Percentiles rank a stretch among this genome's conserved stretches.
Conservation (phyloP, 2,888 invertebrate genomes). For the Xylophagus ater region DNA sequence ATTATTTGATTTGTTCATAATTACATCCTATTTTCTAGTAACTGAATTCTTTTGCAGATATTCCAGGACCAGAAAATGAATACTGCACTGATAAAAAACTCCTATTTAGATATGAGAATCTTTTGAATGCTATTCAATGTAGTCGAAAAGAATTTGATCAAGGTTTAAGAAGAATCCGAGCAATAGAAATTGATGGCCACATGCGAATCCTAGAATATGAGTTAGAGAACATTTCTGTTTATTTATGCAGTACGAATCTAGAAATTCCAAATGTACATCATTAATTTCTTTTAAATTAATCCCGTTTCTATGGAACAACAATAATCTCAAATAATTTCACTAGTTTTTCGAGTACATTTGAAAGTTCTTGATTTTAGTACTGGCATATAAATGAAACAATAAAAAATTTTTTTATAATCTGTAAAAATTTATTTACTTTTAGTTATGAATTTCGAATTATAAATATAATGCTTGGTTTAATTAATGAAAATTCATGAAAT, state of each 20-base stretch:
- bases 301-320: no score
- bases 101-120: conserved; percentile 52
- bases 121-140: conserved; percentile 63
- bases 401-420: no score
- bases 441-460: conserved; percentile 61
- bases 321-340: no score
- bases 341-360: no score
- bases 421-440: no score
- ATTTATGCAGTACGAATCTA: no score
- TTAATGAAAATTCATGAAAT: conserved; percentile 78
- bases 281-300: no score
- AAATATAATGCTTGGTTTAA: conserved; percentile 67
- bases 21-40: conserved; percentile 36
- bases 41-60: neutral
- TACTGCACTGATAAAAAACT: conserved; percentile 51
- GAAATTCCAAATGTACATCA: no score
- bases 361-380: no score
- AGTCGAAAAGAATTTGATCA: conserved; percentile 59
- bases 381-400: no score
- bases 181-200: conserved; percentile 56
- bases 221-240: conserved; percentile 27
- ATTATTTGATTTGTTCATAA: conserved; percentile 52
- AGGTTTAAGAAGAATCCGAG: conserved; percentile 53
- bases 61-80: conserved; percentile 72
- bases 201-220: conserved; percentile 54